phyloP scores from a whole-genome alignment of 2,113 vertebrate genomes.

The Eudorcas thomsonii region DNA sequence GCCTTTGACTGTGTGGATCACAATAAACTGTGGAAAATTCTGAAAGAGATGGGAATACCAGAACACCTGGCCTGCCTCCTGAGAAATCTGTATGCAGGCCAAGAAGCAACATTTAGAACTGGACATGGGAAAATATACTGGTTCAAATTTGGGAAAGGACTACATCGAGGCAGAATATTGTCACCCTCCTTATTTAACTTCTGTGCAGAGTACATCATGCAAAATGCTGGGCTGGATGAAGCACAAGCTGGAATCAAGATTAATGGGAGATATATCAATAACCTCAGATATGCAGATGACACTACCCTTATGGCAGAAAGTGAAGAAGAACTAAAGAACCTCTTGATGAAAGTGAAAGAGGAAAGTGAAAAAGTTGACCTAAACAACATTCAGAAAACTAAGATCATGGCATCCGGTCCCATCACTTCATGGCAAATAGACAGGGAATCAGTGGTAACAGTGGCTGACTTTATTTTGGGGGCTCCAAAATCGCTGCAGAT shows the following conservation, averaged over 20 bases:
- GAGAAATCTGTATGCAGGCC: not conserved
- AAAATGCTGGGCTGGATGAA: not conserved
- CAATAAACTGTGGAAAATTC: not conserved
- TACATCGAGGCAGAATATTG: accelerated
- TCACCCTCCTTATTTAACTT: not conserved
- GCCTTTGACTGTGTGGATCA: not conserved
- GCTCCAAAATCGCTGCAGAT: not conserved
- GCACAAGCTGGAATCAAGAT: not conserved
- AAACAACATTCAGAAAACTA: not conserved
- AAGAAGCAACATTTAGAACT: not conserved
- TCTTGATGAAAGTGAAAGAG: not conserved
- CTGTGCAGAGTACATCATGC: not conserved
- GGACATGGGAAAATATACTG: not conserved
- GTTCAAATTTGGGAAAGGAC: accelerated
- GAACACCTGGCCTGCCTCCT: not conserved
- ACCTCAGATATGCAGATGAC: not conserved
- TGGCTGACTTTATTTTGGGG: not conserved
- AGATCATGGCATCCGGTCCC: not conserved
- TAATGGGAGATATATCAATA: accelerated
- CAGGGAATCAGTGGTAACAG: not conserved
- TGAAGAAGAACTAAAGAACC: not conserved
- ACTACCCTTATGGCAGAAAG: not conserved
- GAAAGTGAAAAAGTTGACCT: not conserved
- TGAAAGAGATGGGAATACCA: not conserved
- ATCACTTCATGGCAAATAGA: not conserved